These are phyloP conservation scores for Nineta flava DNA, from an alignment of 2,888 invertebrate species.

Conservation along the genomic window DNA sequence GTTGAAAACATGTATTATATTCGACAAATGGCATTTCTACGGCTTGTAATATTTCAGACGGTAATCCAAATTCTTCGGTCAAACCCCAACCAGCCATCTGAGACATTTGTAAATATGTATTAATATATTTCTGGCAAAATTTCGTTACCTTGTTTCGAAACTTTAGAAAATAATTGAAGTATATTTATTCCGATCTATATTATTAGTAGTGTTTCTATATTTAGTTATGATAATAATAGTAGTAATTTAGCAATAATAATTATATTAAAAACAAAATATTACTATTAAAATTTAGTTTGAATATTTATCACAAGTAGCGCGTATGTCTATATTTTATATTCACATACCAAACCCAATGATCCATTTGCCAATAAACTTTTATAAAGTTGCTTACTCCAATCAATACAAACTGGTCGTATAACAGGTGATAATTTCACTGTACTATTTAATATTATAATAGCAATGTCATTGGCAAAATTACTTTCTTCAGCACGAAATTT, in stretches of 20 bases:
- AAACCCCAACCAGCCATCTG: constrained; percentile 16
- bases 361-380: background rate
- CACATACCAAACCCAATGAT: background rate
- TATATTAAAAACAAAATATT: no score
- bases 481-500: constrained; percentile 13
- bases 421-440: constrained; percentile 18
- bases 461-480: constrained; percentile 21
- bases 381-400: constrained; percentile 13
- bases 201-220: no score
- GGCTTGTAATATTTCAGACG: constrained; percentile 11
- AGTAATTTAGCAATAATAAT: no score
- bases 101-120: background rate
- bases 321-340: no score
- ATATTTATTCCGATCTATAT: no score
- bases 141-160: no score
- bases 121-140: no score
- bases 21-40: constrained; percentile 12
- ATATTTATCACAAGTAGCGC: no score
- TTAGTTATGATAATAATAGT: no score
- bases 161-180: no score
- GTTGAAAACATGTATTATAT: constrained; percentile 12
- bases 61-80: constrained; percentile 6
- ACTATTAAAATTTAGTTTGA: no score
- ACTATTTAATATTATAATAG: constrained; percentile 19
- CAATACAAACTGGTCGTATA: constrained; percentile 24